Conservation (phyloP, 2,888 invertebrate species). For the Lasioglossum marginatum region DNA sequence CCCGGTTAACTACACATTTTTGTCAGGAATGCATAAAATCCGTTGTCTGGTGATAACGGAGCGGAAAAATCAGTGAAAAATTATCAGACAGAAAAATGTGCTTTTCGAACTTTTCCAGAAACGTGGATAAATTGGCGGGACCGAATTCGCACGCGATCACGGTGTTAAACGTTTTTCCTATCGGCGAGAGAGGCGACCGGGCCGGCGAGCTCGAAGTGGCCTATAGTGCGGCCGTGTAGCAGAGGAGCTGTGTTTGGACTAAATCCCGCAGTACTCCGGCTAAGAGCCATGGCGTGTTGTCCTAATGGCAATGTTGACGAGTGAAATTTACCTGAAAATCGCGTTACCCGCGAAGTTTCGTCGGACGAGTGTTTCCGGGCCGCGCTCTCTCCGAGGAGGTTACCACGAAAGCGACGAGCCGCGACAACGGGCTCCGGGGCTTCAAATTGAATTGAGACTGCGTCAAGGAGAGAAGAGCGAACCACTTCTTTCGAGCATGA, state of each 20-base stretch:
- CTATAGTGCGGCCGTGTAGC: constrained; percentile 46
- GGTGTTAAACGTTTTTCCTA: constrained; percentile 30
- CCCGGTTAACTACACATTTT: too few species aligned
- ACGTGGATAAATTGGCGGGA: not conserved
- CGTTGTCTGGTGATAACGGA: too few species aligned
- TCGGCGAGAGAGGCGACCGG: not conserved
- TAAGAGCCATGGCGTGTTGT: constrained; percentile 79
- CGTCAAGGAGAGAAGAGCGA: constrained; percentile 25
- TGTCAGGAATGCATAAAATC: too few species aligned
- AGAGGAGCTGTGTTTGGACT: constrained; percentile 55
- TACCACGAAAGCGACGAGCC: constrained; percentile 42
- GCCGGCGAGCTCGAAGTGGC: constrained; percentile 40
- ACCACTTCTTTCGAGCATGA: constrained; percentile 29
- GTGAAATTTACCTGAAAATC: constrained; percentile 77
- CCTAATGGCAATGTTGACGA: constrained; percentile 77
- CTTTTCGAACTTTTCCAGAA: not conserved
- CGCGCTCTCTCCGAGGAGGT: constrained; percentile 3
- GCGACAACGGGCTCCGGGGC: constrained; percentile 42
- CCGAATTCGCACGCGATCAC: not conserved
- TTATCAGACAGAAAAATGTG: too few species aligned
- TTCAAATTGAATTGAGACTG: constrained; percentile 64
- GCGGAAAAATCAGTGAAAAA: too few species aligned
- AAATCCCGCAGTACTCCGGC: constrained; percentile 61
- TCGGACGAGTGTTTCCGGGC: constrained; percentile 59
- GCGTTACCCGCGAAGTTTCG: constrained; percentile 72